These are phyloP conservation scores for Heloderma charlesbogerti DNA, from an alignment of 2,113 vertebrate genomes.

Conservation along the genomic window DNA sequence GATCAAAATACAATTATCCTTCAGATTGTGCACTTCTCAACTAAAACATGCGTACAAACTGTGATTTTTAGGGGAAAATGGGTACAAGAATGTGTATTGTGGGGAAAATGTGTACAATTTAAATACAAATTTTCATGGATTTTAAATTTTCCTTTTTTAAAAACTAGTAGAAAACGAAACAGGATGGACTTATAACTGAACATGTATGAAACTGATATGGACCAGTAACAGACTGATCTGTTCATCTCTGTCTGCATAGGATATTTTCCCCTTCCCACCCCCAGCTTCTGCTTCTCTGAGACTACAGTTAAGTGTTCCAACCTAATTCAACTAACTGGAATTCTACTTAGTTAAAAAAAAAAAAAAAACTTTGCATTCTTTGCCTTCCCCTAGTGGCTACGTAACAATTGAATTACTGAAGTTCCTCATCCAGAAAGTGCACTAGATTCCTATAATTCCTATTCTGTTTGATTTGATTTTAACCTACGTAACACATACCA, in stretches of 20 bases:
- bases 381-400: conserved; percentile 46
- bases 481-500: conserved; percentile 47
- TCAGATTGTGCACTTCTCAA: background rate
- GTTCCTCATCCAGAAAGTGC: conserved; percentile 63
- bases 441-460: conserved; percentile 53
- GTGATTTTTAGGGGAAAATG: background rate
- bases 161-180: background rate
- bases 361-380: conserved; percentile 61
- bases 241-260: background rate
- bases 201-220: background rate
- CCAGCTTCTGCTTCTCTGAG: conserved; percentile 37
- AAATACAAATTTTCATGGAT: background rate
- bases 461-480: conserved; percentile 47
- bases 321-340: conserved; percentile 55
- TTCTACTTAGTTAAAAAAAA: too few relatives aligned
- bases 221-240: background rate
- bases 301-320: conserved; percentile 57
- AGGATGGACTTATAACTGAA: background rate
- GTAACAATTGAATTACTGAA: conserved; percentile 70
- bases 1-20: background rate
- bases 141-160: too few relatives aligned
- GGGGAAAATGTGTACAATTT: background rate
- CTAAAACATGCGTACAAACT: background rate
- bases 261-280: background rate
- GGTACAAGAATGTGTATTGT: background rate